Evolutionary conservation across 2,113 vertebrate species (phyloP).

Genomic region (Crotophaga sulcirostris): DNA sequence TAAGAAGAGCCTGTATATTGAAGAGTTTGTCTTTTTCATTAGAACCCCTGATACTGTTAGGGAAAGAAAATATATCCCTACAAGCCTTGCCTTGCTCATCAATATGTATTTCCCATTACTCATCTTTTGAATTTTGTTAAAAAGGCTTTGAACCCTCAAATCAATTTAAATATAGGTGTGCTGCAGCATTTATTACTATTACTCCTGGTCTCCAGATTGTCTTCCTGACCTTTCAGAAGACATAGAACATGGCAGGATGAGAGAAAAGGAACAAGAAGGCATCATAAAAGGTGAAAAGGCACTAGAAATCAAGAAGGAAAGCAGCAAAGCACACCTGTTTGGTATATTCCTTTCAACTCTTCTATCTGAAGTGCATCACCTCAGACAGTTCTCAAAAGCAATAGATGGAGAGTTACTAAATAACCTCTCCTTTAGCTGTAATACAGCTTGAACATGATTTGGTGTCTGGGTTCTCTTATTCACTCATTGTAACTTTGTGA

Average conservation of each 20-base stretch:
- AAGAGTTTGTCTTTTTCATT: neutral
- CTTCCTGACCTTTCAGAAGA: neutral
- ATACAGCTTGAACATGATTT: neutral
- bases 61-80: neutral
- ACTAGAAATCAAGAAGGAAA: neutral
- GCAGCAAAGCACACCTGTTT: neutral
- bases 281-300: neutral
- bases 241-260: neutral
- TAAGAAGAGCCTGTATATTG: neutral
- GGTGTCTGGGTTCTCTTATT: neutral
- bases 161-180: neutral
- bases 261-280: neutral
- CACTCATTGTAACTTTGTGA: neutral
- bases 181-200: neutral
- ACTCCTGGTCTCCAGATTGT: neutral
- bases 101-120: neutral
- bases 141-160: neutral
- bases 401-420: neutral
- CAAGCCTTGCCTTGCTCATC: neutral
- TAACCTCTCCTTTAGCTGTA: neutral
- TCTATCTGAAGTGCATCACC: neutral
- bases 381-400: neutral
- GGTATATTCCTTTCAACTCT: neutral
- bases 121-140: neutral
- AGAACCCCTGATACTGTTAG: neutral